Percentiles rank a stretch among this genome's conserved stretches.
These are phyloP conservation scores for Drosophila pseudotakahashii DNA, from an alignment of 2,888 invertebrate species.

Conservation along the genomic window DNA sequence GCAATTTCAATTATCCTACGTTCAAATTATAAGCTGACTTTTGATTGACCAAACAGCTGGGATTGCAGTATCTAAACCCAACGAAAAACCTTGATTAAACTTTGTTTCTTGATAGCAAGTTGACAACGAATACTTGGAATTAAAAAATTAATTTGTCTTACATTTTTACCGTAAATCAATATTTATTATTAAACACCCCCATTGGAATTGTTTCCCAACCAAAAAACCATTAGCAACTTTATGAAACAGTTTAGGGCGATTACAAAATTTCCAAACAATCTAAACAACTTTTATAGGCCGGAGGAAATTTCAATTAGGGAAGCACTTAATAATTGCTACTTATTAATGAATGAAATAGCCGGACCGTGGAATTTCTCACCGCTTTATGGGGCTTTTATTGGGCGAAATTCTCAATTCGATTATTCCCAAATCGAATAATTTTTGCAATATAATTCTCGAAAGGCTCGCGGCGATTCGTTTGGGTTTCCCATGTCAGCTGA, in stretches of 20 bases:
- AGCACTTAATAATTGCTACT: conserved; percentile 10
- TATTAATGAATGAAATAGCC: not conserved
- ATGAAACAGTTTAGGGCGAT: not conserved
- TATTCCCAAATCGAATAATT: conserved; percentile 8
- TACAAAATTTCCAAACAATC: conserved; percentile 4
- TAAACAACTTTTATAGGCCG: conserved; percentile 5
- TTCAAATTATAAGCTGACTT: conserved; percentile 51
- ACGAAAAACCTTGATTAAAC: not conserved
- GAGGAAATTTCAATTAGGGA: not conserved
- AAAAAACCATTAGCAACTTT: not conserved
- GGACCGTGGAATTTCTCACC: not conserved
- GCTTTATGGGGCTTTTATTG: not conserved
- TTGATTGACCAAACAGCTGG: conserved; percentile 49
- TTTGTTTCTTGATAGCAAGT: too few relatives aligned
- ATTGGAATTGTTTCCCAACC: not conserved
- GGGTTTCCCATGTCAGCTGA: conserved; percentile 3
- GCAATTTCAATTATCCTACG: conserved; percentile 27
- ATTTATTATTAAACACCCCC: not conserved
- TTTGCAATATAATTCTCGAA: not conserved
- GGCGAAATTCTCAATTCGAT: not conserved
- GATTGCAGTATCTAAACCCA: not conserved
- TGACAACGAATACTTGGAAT: too few relatives aligned
- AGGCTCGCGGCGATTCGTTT: not conserved
- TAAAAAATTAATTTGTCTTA: not conserved
- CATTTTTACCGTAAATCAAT: not conserved